Evolutionary conservation across 2,888 invertebrate species (phyloP), one percentile per base, ranked within the genome.

Genomic region (Biston stratarius): DNA sequence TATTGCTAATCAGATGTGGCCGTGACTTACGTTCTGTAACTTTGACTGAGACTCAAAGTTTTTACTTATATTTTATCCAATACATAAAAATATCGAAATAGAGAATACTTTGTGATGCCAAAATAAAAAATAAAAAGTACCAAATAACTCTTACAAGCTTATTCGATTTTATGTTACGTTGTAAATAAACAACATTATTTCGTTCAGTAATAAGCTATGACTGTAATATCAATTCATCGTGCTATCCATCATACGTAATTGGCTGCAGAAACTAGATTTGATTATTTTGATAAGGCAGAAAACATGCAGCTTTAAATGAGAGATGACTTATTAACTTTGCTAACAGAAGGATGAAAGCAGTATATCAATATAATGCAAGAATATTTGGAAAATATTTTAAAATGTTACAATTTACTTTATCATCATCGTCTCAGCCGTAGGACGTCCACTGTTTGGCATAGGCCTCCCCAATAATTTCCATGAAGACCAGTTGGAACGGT

Each of bases 191-290:
- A 14, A 24, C 15, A 45, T 11, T 48, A 53, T 45, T 51, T n/a
- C 5, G 40, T 33, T 60, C 14, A 44, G 10, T 57, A 57, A 44
- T 57, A 57, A 57, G 9, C 24, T 12, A 12, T 44, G 45, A 45
- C 14, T 34, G 57, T 58, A 45, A 40, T 3, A 40, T 11, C 12
- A 48, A 59, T 61, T 53, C 10, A n/a, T 53, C 34, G 52, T 2
- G 36, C 34, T 15, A 56, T 62, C 45, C 52, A 61, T 61, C 52
- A 53, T 5, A 15, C 44, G 33, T 49, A 45, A 61, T 61, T 61
- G 40, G 53, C 36, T 36, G n/a, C 52, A 42, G 52, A 52, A 52
- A 61, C 36, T 61, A 45, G 14, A 52, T 33, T 47, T 57, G 1
- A 40, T 15, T 49, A 40, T 48, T 48, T 49, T 59, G 40, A 59